A percentile compares a stretch with the other conserved stretches of the same genome.
Evolutionary conservation across 2,113 vertebrate species (phyloP).

Genomic region (Ammodytes dubius): DNA sequence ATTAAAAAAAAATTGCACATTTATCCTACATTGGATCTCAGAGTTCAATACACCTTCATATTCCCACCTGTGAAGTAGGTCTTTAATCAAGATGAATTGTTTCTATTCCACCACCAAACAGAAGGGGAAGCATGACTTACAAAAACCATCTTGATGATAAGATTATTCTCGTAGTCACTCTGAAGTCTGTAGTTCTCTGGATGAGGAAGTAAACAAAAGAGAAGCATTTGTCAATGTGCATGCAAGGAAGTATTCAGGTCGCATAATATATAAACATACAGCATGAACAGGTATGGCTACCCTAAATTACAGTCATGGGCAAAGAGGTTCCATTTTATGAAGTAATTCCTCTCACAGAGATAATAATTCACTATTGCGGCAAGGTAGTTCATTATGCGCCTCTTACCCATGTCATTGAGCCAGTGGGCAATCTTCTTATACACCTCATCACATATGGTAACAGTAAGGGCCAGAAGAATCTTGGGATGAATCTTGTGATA

Average conservation of each 20-base stretch:
- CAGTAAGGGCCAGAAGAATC: slow-evolving; percentile 92
- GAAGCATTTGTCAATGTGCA: not conserved
- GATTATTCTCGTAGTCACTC: slow-evolving; percentile 97
- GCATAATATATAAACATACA: not conserved
- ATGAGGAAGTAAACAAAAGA: slow-evolving; percentile 29
- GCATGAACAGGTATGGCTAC: not conserved
- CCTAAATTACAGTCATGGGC: not conserved
- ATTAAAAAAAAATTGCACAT: too few relatives aligned
- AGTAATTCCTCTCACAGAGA: not conserved
- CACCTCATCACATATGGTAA: slow-evolving; percentile 92
- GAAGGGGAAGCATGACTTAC: slow-evolving; percentile 83
- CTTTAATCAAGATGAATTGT: not conserved
- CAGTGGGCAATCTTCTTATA: slow-evolving; percentile 97
- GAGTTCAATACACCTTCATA: too few relatives aligned
- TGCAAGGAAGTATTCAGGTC: not conserved
- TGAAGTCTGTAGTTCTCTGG: slow-evolving; percentile 97
- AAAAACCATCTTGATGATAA: slow-evolving; percentile 98
- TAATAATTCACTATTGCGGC: not conserved
- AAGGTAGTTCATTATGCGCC: not conserved
- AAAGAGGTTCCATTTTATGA: not conserved
- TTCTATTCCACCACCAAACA: not conserved
- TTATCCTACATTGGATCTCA: too few relatives aligned
- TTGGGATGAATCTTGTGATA: slow-evolving; percentile 92
- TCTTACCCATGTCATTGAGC: slow-evolving; percentile 96
- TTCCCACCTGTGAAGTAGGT: too few relatives aligned